These are phyloP conservation scores for Neopelma chrysocephalum DNA, from an alignment of 2,797 vertebrate species.

Conservation along the genomic window DNA sequence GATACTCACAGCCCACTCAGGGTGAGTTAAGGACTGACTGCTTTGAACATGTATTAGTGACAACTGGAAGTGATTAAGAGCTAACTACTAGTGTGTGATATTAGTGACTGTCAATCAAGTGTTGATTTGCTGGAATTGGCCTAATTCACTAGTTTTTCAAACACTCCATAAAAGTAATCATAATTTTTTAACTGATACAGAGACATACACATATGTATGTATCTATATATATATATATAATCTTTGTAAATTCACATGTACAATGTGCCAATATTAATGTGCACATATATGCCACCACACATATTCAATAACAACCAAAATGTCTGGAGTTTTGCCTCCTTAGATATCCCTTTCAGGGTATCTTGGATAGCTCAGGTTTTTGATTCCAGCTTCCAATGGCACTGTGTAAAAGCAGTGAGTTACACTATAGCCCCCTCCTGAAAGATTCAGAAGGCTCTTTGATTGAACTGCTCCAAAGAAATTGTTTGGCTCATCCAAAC, in stretches of 20 bases:
- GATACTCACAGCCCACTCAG: not conserved
- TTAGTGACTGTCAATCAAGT: not conserved
- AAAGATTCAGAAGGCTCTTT: not conserved
- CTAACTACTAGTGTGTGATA: not conserved
- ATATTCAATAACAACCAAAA: not conserved
- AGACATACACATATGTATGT: not conserved
- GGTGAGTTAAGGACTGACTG: not conserved
- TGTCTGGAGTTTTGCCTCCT: not conserved
- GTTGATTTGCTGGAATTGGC: not conserved
- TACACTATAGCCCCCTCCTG: not conserved
- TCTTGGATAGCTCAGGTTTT: not conserved
- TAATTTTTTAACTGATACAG: not conserved
- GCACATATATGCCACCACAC: not conserved
- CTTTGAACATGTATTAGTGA: not conserved
- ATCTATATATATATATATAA: too few relatives aligned
- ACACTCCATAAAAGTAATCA: not conserved
- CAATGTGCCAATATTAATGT: not conserved
- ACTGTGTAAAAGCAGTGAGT: not conserved
- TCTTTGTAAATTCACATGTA: not conserved
- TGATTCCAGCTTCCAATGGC: not conserved
- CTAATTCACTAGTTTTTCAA: not conserved
- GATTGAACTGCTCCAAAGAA: not conserved
- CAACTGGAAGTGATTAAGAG: not conserved
- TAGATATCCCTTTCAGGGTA: not conserved
- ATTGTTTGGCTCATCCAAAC: not conserved